Evolutionary conservation across 2,113 vertebrate species (phyloP), one percentile per base, ranked within the genome.

Genomic region (Taurulus bubalis): DNA sequence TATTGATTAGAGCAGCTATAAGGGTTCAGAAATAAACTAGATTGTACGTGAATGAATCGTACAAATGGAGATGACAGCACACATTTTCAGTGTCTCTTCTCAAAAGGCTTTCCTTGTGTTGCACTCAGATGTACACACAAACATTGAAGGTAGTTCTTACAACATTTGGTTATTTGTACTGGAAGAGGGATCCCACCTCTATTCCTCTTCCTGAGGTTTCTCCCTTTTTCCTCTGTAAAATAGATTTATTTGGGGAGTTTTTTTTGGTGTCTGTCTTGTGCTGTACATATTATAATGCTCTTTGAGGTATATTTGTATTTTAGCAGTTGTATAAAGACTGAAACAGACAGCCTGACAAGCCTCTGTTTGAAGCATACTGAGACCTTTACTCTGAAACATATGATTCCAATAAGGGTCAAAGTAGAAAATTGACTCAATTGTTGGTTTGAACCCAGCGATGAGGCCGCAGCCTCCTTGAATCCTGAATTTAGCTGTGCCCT

Each of bases 391-490:
- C 49, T 70, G 73, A 58, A 42, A 66, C 80, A 77, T 38, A 36
- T 74, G 81, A 82, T 67, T 81, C 77, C 58, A 79, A 64, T 79
- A 73, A 66, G 12, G 70, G 62, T 81, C 70, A 80, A 78, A 83
- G 75, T 69, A 87, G 63, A 65, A 47, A 85, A 64, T 83, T 79
- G 66, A 85, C 65, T 83, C 64, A 74, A 49, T 79, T 76, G 73
- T 60, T 80, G 63, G 78, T 83, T 76, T 74, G 71, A 75, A 55
- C 65, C 15, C 26, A 56, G 60, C 15, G 59, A 64, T 30, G 59
- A 80, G 74, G 82, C 77, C 9, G 14, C 15, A 16, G 20, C 56
- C n/a, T 51, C 16, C 38, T 73, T 67, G 24, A 69, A 75, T 82
- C 42, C 26, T 34, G 6, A 26, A 60, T 63, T 56, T 36, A 24